Conservation (phyloP, 2,888 invertebrate species). For the Tanytarsus gracilentus region DNA sequence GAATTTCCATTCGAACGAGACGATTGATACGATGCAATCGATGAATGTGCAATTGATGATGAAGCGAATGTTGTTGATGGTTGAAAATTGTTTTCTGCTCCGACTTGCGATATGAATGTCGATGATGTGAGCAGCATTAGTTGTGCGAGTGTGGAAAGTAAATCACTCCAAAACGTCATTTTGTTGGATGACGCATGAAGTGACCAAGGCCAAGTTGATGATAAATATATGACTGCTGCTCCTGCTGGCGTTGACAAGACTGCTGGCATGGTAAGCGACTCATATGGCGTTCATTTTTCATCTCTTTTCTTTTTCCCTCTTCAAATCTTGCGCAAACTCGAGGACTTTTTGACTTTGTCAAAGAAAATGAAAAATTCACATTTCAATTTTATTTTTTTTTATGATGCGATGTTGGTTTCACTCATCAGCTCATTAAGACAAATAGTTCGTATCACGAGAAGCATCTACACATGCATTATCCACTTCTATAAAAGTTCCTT, state of each 20-base stretch:
- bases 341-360: too few species aligned
- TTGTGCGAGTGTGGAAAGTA: constrained; percentile 18
- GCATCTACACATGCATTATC: too few species aligned
- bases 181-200: constrained; percentile 21
- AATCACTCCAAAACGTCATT: constrained; percentile 28
- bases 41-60: not conserved
- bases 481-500: too few species aligned
- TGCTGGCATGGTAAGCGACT: constrained; percentile 26
- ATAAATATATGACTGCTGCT: constrained; percentile 27
- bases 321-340: too few species aligned
- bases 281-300: constrained; percentile 27
- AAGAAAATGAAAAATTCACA: too few species aligned
- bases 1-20: not conserved
- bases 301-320: not conserved
- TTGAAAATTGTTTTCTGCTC: not conserved
- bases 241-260: constrained; percentile 22
- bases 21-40: not conserved
- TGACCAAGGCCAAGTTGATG: constrained; percentile 29
- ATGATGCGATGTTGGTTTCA: too few species aligned
- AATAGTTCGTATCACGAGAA: too few species aligned
- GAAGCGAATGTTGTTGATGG: constrained; percentile 7
- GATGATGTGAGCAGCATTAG: constrained; percentile 23
- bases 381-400: too few species aligned
- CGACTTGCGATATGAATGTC: not conserved
- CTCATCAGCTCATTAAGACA: too few species aligned